These are phyloP conservation scores for Ichneumoninae sp. DNA, from an alignment of 2,888 invertebrate genomes.

Conservation along the genomic window DNA sequence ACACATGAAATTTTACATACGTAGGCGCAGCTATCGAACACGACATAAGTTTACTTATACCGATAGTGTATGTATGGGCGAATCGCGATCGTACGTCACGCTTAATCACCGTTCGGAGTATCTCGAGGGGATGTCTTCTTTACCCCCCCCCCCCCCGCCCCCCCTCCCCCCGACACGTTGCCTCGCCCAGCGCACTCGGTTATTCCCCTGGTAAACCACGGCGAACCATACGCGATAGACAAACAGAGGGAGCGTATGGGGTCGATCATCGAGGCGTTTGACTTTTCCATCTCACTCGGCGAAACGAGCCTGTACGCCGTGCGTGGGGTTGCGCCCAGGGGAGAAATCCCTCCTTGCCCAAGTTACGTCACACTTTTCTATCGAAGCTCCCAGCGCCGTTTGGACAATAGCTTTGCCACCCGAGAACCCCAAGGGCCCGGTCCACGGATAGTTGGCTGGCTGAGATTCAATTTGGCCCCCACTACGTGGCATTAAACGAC, in stretches of 20 bases:
- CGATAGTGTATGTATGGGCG: slow-evolving; percentile 2
- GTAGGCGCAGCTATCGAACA: background rate
- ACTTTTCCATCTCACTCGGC: slow-evolving; percentile 51
- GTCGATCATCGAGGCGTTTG: slow-evolving; percentile 73
- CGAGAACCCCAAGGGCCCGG: slow-evolving; percentile 70
- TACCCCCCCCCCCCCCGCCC: slow-evolving; percentile 9
- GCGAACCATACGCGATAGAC: slow-evolving; percentile 80
- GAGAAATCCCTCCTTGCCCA: slow-evolving; percentile 57
- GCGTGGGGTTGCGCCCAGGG: slow-evolving; percentile 71
- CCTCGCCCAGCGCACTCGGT: slow-evolving; percentile 23
- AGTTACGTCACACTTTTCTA: slow-evolving; percentile 68
- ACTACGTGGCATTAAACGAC: slow-evolving; percentile 76
- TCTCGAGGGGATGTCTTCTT: slow-evolving; percentile 63
- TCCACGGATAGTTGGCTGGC: slow-evolving; percentile 76
- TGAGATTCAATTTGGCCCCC: slow-evolving; percentile 80
- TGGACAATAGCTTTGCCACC: slow-evolving; percentile 73
- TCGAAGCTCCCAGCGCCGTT: background rate
- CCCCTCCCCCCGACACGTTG: slow-evolving; percentile 11
- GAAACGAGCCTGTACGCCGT: slow-evolving; percentile 50
- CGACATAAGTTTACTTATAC: background rate
- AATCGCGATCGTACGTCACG: slow-evolving; percentile 72
- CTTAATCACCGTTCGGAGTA: slow-evolving; percentile 77
- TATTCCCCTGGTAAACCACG: slow-evolving; percentile 77
- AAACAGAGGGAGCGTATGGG: slow-evolving; percentile 79
- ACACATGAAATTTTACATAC: background rate